Base-by-base conservation (phyloP, 2,888 invertebrate genomes). In the Hypomecis atomaria region DNA sequence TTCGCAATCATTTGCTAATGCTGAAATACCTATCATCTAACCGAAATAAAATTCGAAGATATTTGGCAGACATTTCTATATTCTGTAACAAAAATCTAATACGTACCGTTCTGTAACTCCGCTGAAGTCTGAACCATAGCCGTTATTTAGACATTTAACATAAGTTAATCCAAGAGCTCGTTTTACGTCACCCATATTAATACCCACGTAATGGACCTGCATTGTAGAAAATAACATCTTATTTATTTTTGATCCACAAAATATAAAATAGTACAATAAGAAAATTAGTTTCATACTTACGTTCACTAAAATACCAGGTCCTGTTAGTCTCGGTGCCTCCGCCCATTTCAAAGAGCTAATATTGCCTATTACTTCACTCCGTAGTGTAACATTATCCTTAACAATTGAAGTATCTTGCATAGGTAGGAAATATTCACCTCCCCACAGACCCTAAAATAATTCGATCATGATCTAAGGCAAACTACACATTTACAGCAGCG, bases 51-150 rank as follows among this genome's bases (percentile, higher is more conserved):
- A n/a, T n/a, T n/a, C n/a, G n/a, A n/a, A n/a, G n/a, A n/a, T n/a
- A n/a, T n/a, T n/a, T n/a, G n/a, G n/a, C n/a, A n/a, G n/a, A n/a
- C n/a, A n/a, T n/a, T n/a, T n/a, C n/a, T n/a, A n/a, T n/a, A n/a
- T n/a, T n/a, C n/a, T n/a, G n/a, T n/a, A n/a, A n/a, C n/a, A n/a
- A n/a, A n/a, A n/a, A n/a, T n/a, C n/a, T n/a, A n/a, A n/a, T n/a
- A 5, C 10, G 33, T 78, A 87, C 88, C 76, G 80, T 23, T 80
- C 69, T 49, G 84, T 85, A 1, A 76, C 69, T 13, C 89, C 89
- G 73, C 89, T 89, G 66, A 86, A 89, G 56, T 89, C 89, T 83
- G 74, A 87, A 2, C 65, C 59, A 38, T 33, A 36, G 0, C 58
- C 43, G 11, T 57, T 37, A n/a, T 69, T 64, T 3, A 40, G 10